Evolutionary conservation across 2,888 invertebrate genomes (phyloP).

Genomic region (Eupeodes latifasciatus): DNA sequence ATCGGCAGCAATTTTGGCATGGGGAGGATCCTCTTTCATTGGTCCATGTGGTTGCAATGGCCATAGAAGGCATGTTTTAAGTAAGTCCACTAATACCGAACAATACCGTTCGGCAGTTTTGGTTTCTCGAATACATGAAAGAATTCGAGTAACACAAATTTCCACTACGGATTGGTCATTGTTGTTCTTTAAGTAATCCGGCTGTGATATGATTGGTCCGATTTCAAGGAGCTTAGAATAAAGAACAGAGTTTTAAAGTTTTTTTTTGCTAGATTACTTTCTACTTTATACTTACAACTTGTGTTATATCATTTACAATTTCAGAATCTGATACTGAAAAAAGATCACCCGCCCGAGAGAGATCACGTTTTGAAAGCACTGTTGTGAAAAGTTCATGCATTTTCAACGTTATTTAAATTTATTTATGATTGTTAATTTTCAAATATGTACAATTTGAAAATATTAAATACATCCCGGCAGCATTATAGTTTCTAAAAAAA

Average conservation of each 20-base stretch:
- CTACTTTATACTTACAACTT: slow-evolving; percentile 88
- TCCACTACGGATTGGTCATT: slow-evolving; percentile 98
- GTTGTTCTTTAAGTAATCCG: slow-evolving; percentile 93
- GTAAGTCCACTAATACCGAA: slow-evolving; percentile 91
- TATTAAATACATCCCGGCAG: slow-evolving; percentile 30
- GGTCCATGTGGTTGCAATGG: slow-evolving; percentile 90
- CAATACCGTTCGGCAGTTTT: slow-evolving; percentile 93
- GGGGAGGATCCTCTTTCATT: slow-evolving; percentile 95
- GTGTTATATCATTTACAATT: slow-evolving; percentile 93
- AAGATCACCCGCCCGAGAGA: slow-evolving; percentile 95
- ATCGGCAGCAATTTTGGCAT: slow-evolving; percentile 98
- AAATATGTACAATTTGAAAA: slow-evolving; percentile 14
- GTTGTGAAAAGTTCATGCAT: slow-evolving; percentile 97
- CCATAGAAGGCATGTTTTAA: slow-evolving; percentile 95
- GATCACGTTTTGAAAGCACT: slow-evolving; percentile 94
- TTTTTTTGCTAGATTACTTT: background rate
- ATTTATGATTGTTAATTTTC: background rate
- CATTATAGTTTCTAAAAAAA: slow-evolving; percentile 42
- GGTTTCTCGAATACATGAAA: slow-evolving; percentile 95
- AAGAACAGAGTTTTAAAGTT: background rate
- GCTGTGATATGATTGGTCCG: slow-evolving; percentile 91
- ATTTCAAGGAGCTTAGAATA: slow-evolving; percentile 88
- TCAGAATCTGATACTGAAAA: slow-evolving; percentile 94
- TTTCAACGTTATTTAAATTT: slow-evolving; percentile 79
- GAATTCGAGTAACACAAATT: slow-evolving; percentile 95